Base-by-base conservation (phyloP, 2,797 vertebrate species). In the Neosilurus mollespiculum region DNA sequence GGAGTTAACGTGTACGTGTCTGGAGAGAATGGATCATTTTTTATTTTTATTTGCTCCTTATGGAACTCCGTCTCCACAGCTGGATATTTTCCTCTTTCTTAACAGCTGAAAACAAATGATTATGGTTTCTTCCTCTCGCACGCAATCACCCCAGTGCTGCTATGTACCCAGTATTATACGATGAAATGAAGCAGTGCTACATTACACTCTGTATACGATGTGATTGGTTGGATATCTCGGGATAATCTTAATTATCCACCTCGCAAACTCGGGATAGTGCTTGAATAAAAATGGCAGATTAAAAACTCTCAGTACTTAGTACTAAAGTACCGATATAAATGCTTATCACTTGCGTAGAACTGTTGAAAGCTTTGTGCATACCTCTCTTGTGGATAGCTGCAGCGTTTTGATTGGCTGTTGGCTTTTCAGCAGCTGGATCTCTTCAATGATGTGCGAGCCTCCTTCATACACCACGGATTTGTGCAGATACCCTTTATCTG, bases 401-500 rank as follows among this genome's bases (percentile, higher is more conserved):
- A 99, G 90, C 76, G 94, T 97, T 84, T 98, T 96, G 51, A 99
- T 93, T 0, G 97, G 90, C 82, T 97, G 95, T 0, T 90, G 89
- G 61, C 93, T 94, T 90, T 93, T 95, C 66, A 98, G 95, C 34
- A 99, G 94, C 87, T 96, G 96, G 8, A 96, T 94, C 92, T 99
- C 97, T 91, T 99, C 98, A 65, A 99, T 94, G 70, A 96, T 95
- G 61, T 98, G 97, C 83, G 97, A 95, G 0, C 95, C 94, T 3
- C 89, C 92, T 69, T 94, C 94, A 22, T 94, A 95, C 89, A 95
- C 93, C 87, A 99, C 93, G 0, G 96, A 96, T 90, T 99, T 99
- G 85, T 98, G 97, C 86, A 99, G 90, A 62, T 96, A 90, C 7
- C 98, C 98, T 86, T 87, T 95, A 93, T 98, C 98, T 99, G 90